These are phyloP conservation scores for Mylabris sibirica DNA, from an alignment of 2,888 invertebrate genomes.

Conservation along the genomic window DNA sequence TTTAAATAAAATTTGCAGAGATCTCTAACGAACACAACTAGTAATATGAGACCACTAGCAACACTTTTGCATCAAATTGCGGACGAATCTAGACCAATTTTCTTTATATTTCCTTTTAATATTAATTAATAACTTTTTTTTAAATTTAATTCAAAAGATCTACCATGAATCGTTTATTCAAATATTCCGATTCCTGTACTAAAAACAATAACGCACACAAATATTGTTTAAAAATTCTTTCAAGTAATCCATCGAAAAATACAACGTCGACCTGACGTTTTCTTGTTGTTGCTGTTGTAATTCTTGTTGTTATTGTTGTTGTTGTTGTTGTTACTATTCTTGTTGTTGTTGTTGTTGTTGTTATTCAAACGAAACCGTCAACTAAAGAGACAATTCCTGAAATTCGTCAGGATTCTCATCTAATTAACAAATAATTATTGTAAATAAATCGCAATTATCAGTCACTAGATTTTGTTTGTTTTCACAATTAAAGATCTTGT, in stretches of 20 bases:
- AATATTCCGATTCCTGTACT: constrained; percentile 60
- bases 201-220: constrained; percentile 60
- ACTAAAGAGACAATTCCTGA: background rate
- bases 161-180: constrained; percentile 57
- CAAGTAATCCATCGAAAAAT: constrained; percentile 49
- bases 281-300: background rate
- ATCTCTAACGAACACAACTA: constrained; percentile 61
- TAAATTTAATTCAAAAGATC: constrained; percentile 34
- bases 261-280: constrained; percentile 53
- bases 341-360: constrained; percentile 2
- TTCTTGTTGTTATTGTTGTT: background rate
- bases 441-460: constrained; percentile 17
- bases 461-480: constrained; percentile 7
- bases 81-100: constrained; percentile 55
- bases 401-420: background rate
- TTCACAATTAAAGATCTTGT: constrained; percentile 23
- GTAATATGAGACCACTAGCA: constrained; percentile 60
- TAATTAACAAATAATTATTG: constrained; percentile 14
- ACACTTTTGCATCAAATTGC: constrained; percentile 54
- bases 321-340: background rate
- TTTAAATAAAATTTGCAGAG: constrained; percentile 51
- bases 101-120: background rate
- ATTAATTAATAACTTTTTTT: constrained; percentile 26
- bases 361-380: constrained; percentile 3
- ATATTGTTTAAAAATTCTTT: constrained; percentile 54